Evolutionary conservation across 92 coral and sea anemone species (phyloP).

Genomic region (Epizoanthus ramosus): DNA sequence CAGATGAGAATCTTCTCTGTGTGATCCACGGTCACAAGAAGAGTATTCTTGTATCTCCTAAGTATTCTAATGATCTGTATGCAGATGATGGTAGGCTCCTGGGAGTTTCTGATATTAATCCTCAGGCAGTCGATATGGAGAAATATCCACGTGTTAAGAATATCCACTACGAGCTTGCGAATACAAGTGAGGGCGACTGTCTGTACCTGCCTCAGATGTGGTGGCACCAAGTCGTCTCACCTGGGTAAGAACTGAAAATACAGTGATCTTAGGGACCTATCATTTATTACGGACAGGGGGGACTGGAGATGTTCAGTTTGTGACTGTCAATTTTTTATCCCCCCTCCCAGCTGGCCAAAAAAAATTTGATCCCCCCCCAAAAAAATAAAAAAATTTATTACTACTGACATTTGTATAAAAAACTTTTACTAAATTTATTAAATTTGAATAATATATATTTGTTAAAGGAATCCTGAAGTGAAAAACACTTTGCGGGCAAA

Average conservation of each 20-base stretch:
- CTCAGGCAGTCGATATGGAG: slow-evolving; percentile 84
- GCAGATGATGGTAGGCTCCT: slow-evolving; percentile 72
- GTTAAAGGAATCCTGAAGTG: too few species aligned
- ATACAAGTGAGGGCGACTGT: slow-evolving; percentile 88
- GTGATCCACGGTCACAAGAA: slow-evolving; percentile 91
- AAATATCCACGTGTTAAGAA: slow-evolving; percentile 90
- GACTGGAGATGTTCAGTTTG: too few species aligned
- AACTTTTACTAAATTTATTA: too few species aligned
- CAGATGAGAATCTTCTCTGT: slow-evolving; percentile 91
- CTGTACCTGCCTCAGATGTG: slow-evolving; percentile 98
- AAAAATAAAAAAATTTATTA: too few species aligned
- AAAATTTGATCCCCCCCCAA: too few species aligned
- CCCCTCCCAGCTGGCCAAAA: too few species aligned
- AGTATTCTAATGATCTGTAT: slow-evolving; percentile 81
- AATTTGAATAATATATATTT: too few species aligned
- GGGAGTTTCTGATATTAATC: slow-evolving; percentile 91
- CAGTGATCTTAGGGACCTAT: neutral
- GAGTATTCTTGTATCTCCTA: slow-evolving; percentile 82
- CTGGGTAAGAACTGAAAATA: slow-evolving; percentile 56
- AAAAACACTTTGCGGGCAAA: too few species aligned
- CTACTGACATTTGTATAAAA: too few species aligned
- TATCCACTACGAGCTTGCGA: slow-evolving; percentile 78
- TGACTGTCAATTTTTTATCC: too few species aligned
- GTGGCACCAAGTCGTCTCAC: slow-evolving; percentile 98
- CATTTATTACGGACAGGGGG: too few species aligned